These are phyloP conservation scores for Ailuropoda melanoleuca DNA, from an alignment of 2,113 vertebrate genomes.

Conservation along the genomic window DNA sequence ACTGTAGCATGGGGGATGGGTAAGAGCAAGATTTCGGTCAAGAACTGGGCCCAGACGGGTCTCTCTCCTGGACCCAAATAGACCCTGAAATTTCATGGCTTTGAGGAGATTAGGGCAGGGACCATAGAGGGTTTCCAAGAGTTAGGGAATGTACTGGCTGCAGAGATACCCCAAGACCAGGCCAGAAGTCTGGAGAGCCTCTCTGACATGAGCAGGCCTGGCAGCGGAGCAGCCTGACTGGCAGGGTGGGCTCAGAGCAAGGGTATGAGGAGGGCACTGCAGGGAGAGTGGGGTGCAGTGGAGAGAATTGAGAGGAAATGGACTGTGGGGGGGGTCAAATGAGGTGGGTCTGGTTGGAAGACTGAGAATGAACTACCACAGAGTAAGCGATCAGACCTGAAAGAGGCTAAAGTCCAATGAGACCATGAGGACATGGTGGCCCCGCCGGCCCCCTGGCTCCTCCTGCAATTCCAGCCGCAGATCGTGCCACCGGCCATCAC, in stretches of 20 bases:
- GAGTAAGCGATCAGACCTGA: conserved; percentile 86
- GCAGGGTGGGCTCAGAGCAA: background rate
- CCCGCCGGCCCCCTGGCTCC: conserved; percentile 89
- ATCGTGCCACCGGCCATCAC: conserved; percentile 96
- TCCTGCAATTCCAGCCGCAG: conserved; percentile 95
- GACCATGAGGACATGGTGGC: conserved; percentile 92
- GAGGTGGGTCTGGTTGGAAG: background rate
- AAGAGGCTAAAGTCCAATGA: conserved; percentile 95
- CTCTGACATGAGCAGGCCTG: background rate
- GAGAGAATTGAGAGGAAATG: background rate
- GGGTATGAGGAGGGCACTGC: background rate
- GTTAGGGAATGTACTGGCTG: background rate
- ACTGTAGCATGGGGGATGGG: no score
- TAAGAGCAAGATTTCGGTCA: background rate
- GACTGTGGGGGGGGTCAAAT: background rate
- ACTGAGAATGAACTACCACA: background rate
- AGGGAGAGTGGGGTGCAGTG: background rate
- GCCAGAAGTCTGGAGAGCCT: background rate
- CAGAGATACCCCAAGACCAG: background rate
- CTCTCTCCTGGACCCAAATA: background rate
- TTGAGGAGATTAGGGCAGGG: background rate
- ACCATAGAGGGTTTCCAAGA: background rate
- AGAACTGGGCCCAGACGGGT: background rate
- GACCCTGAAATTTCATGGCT: background rate
- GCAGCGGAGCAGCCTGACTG: background rate